Evolutionary conservation across 2,113 vertebrate genomes (phyloP).

Genomic region (Propithecus coquereli): DNA sequence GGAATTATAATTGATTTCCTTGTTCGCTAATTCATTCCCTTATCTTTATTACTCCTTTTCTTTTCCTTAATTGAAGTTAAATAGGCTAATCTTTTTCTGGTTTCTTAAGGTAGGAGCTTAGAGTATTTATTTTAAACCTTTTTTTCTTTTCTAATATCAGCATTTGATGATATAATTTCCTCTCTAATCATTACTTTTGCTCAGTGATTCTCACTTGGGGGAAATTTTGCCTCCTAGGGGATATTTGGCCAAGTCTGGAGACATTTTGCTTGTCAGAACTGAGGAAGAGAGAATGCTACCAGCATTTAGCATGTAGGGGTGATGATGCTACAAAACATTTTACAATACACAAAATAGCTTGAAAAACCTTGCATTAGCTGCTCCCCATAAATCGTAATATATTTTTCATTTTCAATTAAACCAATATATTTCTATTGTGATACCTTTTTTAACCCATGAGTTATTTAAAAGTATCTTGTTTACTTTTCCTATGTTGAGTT

Average conservation of each 20-base stretch:
- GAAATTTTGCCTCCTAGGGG: not conserved
- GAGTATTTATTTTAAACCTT: not conserved
- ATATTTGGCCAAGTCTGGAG: not conserved
- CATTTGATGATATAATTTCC: not conserved
- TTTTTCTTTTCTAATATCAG: not conserved
- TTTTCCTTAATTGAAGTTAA: not conserved
- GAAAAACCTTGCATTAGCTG: not conserved
- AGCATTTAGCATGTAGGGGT: not conserved
- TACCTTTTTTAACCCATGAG: not conserved
- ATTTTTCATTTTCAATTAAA: not conserved
- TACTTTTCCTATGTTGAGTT: not conserved
- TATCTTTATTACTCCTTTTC: not conserved
- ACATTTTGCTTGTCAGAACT: not conserved
- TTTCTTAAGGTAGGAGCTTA: not conserved
- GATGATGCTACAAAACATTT: not conserved
- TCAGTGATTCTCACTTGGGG: not conserved
- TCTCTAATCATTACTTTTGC: not conserved
- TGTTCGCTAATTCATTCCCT: not conserved
- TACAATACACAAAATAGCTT: not conserved
- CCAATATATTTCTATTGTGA: not conserved
- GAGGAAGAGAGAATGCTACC: not conserved
- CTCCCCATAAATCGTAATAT: not conserved
- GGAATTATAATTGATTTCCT: not conserved
- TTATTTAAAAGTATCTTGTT: not conserved
- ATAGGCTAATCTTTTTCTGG: not conserved